These are phyloP conservation scores for Dicyrtoma fusca DNA, from an alignment of 2,888 invertebrate species.

Conservation along the genomic window DNA sequence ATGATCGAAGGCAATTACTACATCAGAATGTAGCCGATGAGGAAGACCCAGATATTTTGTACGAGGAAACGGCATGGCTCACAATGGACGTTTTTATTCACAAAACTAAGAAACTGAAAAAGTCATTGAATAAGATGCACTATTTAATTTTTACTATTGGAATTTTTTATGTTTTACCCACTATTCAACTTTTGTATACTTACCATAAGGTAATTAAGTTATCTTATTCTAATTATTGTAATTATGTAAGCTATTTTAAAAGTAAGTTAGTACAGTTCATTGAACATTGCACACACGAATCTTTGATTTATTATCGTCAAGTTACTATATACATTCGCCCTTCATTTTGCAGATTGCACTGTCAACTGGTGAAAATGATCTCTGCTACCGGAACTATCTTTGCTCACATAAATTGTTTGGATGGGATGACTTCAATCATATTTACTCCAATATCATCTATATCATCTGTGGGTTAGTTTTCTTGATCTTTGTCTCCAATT, in stretches of 20 bases:
- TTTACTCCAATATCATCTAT: slow-evolving; percentile 52
- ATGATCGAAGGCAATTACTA: no score
- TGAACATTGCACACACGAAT: no score
- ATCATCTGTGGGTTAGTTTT: slow-evolving; percentile 46
- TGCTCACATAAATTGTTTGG: slow-evolving; percentile 44
- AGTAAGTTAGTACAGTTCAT: no score
- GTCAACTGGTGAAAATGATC: slow-evolving; percentile 49
- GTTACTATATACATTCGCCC: no score
- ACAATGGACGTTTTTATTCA: slow-evolving; percentile 21
- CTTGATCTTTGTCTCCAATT: slow-evolving; percentile 41
- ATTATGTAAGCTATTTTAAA: no score
- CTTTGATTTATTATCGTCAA: no score
- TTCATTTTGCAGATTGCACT: slow-evolving; percentile 40
- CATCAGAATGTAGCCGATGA: neutral
- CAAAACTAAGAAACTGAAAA: neutral
- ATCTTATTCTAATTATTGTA: no score
- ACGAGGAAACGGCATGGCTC: neutral
- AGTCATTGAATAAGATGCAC: slow-evolving; percentile 6
- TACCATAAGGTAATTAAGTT: no score
- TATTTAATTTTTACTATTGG: slow-evolving; percentile 10
- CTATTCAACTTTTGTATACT: slow-evolving; percentile 14
- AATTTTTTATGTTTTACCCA: slow-evolving; percentile 22
- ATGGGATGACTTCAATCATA: slow-evolving; percentile 51
- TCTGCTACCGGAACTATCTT: slow-evolving; percentile 52
- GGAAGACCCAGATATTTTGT: no score